These are phyloP conservation scores for Manduca sexta DNA, from an alignment of 1,140 invertebrate species.

Conservation along the genomic window DNA sequence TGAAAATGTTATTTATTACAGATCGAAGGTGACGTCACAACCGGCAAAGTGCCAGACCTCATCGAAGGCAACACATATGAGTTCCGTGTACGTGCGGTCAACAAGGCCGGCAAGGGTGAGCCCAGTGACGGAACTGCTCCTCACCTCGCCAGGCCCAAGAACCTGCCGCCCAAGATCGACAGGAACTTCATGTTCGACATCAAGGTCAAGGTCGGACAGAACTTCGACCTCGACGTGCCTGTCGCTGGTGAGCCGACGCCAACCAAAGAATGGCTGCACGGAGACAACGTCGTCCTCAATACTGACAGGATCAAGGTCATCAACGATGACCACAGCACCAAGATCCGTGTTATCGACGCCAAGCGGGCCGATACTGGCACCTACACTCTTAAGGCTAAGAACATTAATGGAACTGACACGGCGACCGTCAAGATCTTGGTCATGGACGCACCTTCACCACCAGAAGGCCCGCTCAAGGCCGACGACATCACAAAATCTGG, in stretches of 20 bases:
- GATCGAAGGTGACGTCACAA: conserved; percentile 87
- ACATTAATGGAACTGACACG: conserved; percentile 91
- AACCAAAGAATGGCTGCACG: conserved; percentile 92
- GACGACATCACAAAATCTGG: conserved; percentile 89
- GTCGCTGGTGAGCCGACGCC: conserved; percentile 96
- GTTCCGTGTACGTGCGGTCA: conserved; percentile 95
- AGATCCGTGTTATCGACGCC: conserved; percentile 90
- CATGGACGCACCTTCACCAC: conserved; percentile 89
- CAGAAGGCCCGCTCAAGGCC: conserved; percentile 90
- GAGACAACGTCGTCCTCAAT: conserved; percentile 85
- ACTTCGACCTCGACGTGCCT: conserved; percentile 95
- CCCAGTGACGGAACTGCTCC: conserved; percentile 92
- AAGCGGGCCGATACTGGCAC: conserved; percentile 91
- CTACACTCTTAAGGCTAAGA: conserved; percentile 93
- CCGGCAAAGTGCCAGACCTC: conserved; percentile 88
- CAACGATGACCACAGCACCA: conserved; percentile 91
- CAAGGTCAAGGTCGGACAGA: conserved; percentile 92
- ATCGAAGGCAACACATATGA: conserved; percentile 94
- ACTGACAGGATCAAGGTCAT: conserved; percentile 88
- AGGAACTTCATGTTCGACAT: conserved; percentile 94
- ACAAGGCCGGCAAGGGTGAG: conserved; percentile 94
- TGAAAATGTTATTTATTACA: conserved; percentile 21
- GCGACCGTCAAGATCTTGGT: conserved; percentile 93
- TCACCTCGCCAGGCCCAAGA: conserved; percentile 93
- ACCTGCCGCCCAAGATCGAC: conserved; percentile 93